phyloP scores from a whole-genome alignment of 2,113 vertebrate species.

The Zootoca vivipara region DNA sequence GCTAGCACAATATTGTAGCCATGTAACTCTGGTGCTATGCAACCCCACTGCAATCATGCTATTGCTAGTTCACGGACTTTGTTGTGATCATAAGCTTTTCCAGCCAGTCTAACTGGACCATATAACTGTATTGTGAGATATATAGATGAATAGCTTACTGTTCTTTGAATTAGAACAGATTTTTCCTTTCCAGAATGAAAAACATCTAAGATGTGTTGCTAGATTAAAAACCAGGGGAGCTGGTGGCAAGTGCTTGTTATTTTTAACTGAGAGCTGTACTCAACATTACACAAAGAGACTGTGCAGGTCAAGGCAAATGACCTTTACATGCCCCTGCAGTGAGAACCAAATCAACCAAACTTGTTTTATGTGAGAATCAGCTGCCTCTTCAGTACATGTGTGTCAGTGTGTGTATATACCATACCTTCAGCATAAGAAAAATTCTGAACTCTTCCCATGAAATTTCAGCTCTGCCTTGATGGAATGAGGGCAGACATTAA shows the following conservation, averaged over 20 bases:
- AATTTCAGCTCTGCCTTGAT: constrained; percentile 40
- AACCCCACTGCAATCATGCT: no score
- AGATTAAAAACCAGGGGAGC: background rate
- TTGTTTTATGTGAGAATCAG: background rate
- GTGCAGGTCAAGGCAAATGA: background rate
- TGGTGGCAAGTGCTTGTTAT: background rate
- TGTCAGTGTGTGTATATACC: no score
- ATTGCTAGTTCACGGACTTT: no score
- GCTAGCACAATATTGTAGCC: no score
- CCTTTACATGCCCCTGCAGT: background rate
- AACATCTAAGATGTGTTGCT: background rate
- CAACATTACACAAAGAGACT: background rate
- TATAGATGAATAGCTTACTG: background rate
- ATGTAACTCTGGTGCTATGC: no score
- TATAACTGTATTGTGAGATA: no score
- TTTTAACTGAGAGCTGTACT: background rate
- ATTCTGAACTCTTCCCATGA: constrained; percentile 47
- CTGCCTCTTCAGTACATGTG: background rate
- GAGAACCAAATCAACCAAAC: background rate
- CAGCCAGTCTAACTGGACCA: no score
- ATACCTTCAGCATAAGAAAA: constrained; percentile 41
- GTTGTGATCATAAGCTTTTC: no score
- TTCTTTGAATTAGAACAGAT: background rate
- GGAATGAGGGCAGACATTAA: background rate
- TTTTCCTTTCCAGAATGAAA: background rate